Evolutionary conservation across 2,888 invertebrate genomes (phyloP).

Genomic region (Xestia sexstrigata): DNA sequence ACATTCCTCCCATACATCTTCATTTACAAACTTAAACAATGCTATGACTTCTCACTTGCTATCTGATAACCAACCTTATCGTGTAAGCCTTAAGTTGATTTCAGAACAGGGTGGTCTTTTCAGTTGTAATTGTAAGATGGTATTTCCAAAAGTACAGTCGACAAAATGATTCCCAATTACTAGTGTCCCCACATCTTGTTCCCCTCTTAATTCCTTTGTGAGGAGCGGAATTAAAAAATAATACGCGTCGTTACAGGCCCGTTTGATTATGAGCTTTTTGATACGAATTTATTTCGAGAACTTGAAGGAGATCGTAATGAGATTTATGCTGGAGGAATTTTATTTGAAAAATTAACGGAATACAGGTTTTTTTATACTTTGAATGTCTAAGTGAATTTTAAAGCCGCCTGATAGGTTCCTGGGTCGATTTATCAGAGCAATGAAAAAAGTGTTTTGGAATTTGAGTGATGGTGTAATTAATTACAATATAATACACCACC

Average conservation of each 20-base stretch:
- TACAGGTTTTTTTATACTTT: conserved; percentile 13
- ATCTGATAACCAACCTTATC: conserved; percentile 35
- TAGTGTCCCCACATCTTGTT: conserved; percentile 64
- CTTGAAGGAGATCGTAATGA: conserved; percentile 56
- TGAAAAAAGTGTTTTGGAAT: background rate
- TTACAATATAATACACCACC: background rate
- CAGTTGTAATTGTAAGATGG: conserved; percentile 32
- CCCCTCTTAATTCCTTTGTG: conserved; percentile 70
- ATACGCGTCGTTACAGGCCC: conserved; percentile 48
- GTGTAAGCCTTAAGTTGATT: background rate
- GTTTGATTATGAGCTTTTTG: conserved; percentile 65
- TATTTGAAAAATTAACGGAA: conserved; percentile 30
- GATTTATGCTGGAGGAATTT: conserved; percentile 38
- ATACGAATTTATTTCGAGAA: conserved; percentile 54
- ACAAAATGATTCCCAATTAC: conserved; percentile 73
- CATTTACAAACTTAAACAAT: conserved; percentile 40
- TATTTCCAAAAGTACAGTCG: conserved; percentile 53
- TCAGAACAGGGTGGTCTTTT: background rate
- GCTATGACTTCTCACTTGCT: background rate
- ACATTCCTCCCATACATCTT: conserved; percentile 62
- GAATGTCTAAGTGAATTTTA: background rate
- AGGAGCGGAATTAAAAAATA: conserved; percentile 69
- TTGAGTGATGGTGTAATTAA: background rate
- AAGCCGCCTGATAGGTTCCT: background rate
- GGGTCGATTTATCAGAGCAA: background rate